phyloP scores from a whole-genome alignment of 2,797 vertebrate genomes.

The Paedocypris micromegethes region DNA sequence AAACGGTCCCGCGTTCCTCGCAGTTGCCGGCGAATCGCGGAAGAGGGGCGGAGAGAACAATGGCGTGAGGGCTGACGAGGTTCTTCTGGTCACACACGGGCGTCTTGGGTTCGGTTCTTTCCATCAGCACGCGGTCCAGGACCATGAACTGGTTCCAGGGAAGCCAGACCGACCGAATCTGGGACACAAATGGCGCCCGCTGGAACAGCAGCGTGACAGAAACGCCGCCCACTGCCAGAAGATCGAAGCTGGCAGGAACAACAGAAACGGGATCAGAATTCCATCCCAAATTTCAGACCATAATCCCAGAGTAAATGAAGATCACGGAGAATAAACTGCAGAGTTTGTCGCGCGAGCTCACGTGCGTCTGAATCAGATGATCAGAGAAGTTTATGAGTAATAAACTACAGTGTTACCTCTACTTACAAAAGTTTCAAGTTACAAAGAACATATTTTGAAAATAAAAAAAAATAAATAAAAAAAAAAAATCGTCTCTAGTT shows the following conservation, averaged over 20 bases:
- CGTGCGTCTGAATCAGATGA: too few species aligned
- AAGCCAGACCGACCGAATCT: conserved; percentile 78
- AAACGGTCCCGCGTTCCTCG: conserved; percentile 73
- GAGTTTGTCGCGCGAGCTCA: too few species aligned
- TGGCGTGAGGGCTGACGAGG: conserved; percentile 75
- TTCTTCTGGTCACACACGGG: conserved; percentile 72
- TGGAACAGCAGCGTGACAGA: conserved; percentile 79
- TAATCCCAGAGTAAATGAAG: conserved; percentile 28
- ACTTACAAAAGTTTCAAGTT: too few species aligned
- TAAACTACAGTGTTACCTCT: too few species aligned
- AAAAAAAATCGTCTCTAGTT: too few species aligned
- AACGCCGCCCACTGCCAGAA: conserved; percentile 78
- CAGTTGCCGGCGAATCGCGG: conserved; percentile 78
- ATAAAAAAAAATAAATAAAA: too few species aligned
- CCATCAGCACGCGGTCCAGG: conserved; percentile 79
- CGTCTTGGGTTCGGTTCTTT: conserved; percentile 58
- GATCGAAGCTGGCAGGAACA: conserved; percentile 75
- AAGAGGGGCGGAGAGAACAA: conserved; percentile 79
- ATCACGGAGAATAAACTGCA: neutral
- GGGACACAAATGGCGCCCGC: conserved; percentile 77
- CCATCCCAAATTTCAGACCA: conserved; percentile 3
- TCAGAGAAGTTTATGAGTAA: too few species aligned
- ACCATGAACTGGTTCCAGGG: conserved; percentile 84
- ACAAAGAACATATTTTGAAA: too few species aligned
- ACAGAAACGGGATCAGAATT: conserved; percentile 33